Evolutionary conservation across 2,888 invertebrate species (phyloP).

Genomic region (Brenthis ino): DNA sequence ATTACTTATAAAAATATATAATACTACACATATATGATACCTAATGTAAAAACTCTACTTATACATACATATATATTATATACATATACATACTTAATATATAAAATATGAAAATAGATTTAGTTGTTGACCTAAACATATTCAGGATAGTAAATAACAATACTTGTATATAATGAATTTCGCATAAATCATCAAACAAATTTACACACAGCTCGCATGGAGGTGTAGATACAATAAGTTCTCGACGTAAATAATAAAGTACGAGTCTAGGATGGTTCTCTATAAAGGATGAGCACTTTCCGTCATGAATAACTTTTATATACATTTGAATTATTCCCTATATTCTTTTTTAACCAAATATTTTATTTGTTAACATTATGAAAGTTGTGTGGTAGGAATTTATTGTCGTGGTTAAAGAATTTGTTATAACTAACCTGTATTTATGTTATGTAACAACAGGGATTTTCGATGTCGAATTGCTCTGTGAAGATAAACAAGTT

Average conservation of each 20-base stretch:
- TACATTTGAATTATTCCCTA: constrained; percentile 10
- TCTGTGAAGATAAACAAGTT: constrained; percentile 23
- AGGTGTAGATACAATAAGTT: constrained; percentile 16
- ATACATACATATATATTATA: no score
- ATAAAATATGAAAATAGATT: no score
- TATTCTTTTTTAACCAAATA: constrained; percentile 14
- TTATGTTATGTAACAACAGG: constrained; percentile 25
- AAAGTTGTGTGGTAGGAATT: constrained; percentile 5
- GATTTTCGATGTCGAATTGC: constrained; percentile 40
- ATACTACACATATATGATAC: no score
- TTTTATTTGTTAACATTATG: constrained; percentile 10
- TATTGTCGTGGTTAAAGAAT: constrained; percentile 11
- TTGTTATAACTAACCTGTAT: constrained; percentile 29
- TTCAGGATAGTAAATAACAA: background rate
- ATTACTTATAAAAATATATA: no score
- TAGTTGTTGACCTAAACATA: background rate
- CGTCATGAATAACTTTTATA: constrained; percentile 24
- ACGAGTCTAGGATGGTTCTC: constrained; percentile 18
- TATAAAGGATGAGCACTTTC: constrained; percentile 22
- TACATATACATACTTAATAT: no score
- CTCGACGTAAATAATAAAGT: constrained; percentile 31
- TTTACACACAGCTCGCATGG: constrained; percentile 12
- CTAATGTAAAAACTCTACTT: no score
- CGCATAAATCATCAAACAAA: constrained; percentile 7
- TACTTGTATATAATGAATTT: background rate